These are phyloP conservation scores for Dryas iulia DNA, from an alignment of 1,140 invertebrate species.

Conservation along the genomic window DNA sequence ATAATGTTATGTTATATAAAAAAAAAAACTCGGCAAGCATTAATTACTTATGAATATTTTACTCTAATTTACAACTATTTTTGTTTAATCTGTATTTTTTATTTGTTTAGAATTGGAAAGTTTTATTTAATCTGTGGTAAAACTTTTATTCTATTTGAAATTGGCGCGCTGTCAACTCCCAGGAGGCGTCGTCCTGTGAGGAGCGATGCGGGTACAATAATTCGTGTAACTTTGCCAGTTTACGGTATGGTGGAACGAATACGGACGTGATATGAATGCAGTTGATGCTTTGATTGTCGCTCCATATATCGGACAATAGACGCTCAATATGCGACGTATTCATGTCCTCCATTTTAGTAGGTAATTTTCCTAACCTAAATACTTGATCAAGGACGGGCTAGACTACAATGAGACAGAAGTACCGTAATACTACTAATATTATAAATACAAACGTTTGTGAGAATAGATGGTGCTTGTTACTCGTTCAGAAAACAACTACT, in stretches of 20 bases:
- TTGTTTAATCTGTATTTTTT: slow-evolving; percentile 7
- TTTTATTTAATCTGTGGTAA: slow-evolving; percentile 24
- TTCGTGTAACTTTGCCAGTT: slow-evolving; percentile 56
- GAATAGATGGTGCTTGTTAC: too few species aligned
- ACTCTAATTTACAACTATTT: slow-evolving; percentile 24
- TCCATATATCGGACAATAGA: slow-evolving; percentile 64
- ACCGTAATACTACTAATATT: too few species aligned
- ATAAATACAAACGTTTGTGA: too few species aligned
- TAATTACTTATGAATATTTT: slow-evolving; percentile 52
- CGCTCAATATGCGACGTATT: slow-evolving; percentile 57
- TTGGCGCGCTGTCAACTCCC: slow-evolving; percentile 35
- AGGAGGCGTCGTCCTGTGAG: slow-evolving; percentile 60
- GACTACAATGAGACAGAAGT: slow-evolving; percentile 2
- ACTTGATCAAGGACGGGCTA: slow-evolving; percentile 61
- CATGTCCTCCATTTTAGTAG: slow-evolving; percentile 56
- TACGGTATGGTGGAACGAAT: slow-evolving; percentile 77
- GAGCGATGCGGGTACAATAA: slow-evolving; percentile 57
- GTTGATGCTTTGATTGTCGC: slow-evolving; percentile 53
- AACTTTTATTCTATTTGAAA: slow-evolving; percentile 25
- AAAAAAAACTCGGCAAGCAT: slow-evolving; percentile 56
- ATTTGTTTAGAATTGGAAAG: slow-evolving; percentile 58
- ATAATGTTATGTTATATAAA: slow-evolving; percentile 63
- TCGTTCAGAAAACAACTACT: too few species aligned
- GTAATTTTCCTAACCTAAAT: slow-evolving; percentile 73
- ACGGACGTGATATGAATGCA: slow-evolving; percentile 68